A percentile compares a stretch with the other conserved stretches of the same genome.
phyloP scores from a whole-genome alignment of 2,888 invertebrate species.

The Sarcophaga caerulescens region DNA sequence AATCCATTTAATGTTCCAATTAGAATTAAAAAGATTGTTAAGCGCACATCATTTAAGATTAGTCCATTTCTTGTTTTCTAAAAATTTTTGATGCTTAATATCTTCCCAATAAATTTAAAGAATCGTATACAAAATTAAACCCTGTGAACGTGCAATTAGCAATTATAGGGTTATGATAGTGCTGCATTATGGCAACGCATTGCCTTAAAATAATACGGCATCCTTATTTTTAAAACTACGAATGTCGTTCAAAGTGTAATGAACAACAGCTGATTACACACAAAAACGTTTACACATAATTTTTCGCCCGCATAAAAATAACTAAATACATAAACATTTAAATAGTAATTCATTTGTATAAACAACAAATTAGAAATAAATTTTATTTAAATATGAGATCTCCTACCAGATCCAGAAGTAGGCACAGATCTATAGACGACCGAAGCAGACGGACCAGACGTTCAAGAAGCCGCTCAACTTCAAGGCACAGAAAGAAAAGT shows the following conservation, averaged over 20 bases:
- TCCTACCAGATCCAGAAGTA: conserved; percentile 51
- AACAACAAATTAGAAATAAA: no score
- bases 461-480: conserved; percentile 43
- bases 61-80: neutral
- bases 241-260: conserved; percentile 14
- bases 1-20: neutral
- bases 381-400: conserved; percentile 42
- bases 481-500: conserved; percentile 6
- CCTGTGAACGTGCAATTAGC: no score
- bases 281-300: conserved; percentile 5
- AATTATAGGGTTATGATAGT: no score
- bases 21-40: neutral
- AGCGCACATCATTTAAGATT: neutral
- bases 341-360: no score
- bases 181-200: no score
- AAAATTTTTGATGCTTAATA: no score
- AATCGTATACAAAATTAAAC: no score
- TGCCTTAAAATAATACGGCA: no score
- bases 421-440: conserved; percentile 60
- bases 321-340: neutral
- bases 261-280: neutral
- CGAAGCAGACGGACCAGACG: conserved; percentile 21
- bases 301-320: neutral
- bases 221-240: neutral
- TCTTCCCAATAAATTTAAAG: no score